Evolutionary conservation across 2,113 vertebrate genomes (phyloP), one percentile per base, ranked within the genome.

Genomic region (Pluvialis apricaria): DNA sequence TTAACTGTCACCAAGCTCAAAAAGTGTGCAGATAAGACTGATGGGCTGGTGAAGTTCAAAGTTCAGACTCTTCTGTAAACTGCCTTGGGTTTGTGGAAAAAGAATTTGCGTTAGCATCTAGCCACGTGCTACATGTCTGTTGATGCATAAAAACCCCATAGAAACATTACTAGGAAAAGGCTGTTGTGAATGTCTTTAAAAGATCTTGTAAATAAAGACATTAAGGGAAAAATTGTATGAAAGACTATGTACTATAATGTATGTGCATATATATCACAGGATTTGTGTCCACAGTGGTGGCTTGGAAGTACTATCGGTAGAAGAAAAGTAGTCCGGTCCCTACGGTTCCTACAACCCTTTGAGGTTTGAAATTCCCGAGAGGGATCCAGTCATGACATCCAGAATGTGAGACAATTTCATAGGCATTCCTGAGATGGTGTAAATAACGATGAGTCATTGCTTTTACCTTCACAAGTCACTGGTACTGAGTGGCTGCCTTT

Each of bases 211-310:
- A 82, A 68, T 72, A 79, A 82, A 13, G 34, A n/a, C 8, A 51
- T 5, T 36, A 24, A 61, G 13, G 16, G 40, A 83, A 86, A 79
- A 57, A 13, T 2, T n/a, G 4, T 51, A 5, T 54, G 19, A 55
- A 88, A 45, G 31, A 40, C 5, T 3, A 16, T 22, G 8, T 72
- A 40, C 15, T 45, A 4, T 21, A 65, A 36, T 5, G 7, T 71
- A 49, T 0, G 0, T 40, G 34, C 21, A 36, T 13, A 4, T 24
- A 3, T 44, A 40, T 36, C 17, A n/a, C 8, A 32, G 40, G 18
- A 51, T 5, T 58, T 13, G 8, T 58, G 8, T 36, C 57, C 72
- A 9, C 42, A n/a, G 13, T 36, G 26, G 19, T 24, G 13, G 9
- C 4, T 75, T 58, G 32, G 20, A 80, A 64, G 2, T 82, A 12